A percentile compares a stretch with the other conserved stretches of the same genome.
Evolutionary conservation across 2,797 vertebrate genomes (phyloP).

Genomic region (Falco rusticolus): DNA sequence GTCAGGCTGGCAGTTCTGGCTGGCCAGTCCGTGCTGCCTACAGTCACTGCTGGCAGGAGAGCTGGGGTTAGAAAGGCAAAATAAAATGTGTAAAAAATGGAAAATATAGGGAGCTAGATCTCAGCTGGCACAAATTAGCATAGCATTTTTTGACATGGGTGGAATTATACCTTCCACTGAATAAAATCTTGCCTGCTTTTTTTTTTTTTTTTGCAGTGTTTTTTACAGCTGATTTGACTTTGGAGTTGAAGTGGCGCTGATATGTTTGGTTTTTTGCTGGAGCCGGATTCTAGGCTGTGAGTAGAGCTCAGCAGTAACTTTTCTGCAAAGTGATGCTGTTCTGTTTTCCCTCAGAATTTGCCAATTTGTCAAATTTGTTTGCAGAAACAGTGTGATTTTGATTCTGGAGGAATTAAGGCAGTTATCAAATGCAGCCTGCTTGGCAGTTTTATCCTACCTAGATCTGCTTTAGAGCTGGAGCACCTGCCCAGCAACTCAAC

Average conservation of each 20-base stretch:
- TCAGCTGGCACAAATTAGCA: neutral
- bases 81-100: neutral
- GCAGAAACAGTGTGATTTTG: neutral
- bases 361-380: conserved; percentile 30
- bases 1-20: neutral
- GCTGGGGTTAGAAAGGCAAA: neutral
- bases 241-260: neutral
- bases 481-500: neutral
- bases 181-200: neutral
- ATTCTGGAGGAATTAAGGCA: neutral
- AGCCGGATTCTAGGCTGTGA: neutral
- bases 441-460: neutral
- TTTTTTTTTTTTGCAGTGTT: neutral
- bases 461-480: neutral
- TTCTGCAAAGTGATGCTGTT: neutral
- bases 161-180: neutral
- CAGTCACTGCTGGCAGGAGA: neutral
- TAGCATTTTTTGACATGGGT: neutral
- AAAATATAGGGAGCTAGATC: neutral
- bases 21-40: rapidly evolving
- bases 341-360: neutral
- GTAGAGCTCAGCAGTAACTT: neutral
- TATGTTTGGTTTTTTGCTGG: neutral
- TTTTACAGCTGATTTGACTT: neutral
- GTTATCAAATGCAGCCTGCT: neutral